A percentile compares a stretch with the other conserved stretches of the same genome.
Evolutionary conservation across 2,113 vertebrate species (phyloP).

Genomic region (Vireo altiloquus): DNA sequence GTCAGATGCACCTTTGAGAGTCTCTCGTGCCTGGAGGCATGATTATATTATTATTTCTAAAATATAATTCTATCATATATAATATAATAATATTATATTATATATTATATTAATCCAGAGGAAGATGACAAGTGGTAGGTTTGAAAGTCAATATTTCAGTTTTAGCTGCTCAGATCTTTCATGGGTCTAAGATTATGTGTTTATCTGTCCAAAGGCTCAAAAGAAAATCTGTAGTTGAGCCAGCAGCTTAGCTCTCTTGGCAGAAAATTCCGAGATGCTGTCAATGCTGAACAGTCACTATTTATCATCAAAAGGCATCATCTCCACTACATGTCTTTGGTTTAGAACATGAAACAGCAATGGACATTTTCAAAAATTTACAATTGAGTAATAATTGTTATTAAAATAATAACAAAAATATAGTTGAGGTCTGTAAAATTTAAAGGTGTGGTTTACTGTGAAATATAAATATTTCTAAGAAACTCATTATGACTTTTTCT

Average conservation of each 20-base stretch:
- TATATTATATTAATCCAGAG: background rate
- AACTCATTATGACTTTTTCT: background rate
- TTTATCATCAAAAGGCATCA: background rate
- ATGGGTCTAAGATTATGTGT: background rate
- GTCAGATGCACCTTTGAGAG: background rate
- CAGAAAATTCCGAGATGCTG: background rate
- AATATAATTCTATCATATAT: too few species aligned
- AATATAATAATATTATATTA: too few species aligned
- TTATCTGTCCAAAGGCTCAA: background rate
- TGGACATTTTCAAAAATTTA: background rate
- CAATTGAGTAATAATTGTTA: background rate
- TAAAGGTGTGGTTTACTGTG: background rate
- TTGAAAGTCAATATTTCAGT: background rate
- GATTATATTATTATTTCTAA: too few species aligned
- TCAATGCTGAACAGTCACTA: background rate
- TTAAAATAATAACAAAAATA: background rate
- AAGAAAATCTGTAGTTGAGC: background rate
- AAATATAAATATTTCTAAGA: background rate
- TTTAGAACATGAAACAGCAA: background rate
- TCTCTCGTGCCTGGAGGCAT: background rate
- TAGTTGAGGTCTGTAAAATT: background rate
- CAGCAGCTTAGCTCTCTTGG: background rate
- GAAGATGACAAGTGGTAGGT: background rate
- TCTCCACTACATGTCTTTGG: background rate
- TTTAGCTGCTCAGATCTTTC: background rate